These are phyloP conservation scores for Pedetes capensis DNA, from an alignment of 2,113 vertebrate genomes.

Conservation along the genomic window DNA sequence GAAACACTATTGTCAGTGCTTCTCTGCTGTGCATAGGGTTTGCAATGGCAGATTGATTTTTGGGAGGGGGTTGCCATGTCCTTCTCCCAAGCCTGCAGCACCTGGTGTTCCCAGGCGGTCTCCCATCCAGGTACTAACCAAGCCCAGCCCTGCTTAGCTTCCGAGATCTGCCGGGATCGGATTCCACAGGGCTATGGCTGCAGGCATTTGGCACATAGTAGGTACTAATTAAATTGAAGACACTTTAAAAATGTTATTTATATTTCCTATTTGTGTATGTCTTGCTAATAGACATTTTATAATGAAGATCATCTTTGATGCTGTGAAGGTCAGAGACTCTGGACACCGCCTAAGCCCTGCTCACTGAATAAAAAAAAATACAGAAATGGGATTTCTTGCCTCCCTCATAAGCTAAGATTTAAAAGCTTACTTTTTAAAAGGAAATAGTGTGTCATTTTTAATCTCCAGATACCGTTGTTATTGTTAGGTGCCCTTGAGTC, in stretches of 20 bases:
- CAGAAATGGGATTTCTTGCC: neutral
- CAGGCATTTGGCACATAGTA: neutral
- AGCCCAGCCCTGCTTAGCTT: too few species aligned
- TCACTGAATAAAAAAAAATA: neutral
- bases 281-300: neutral
- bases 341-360: neutral
- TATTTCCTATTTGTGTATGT: neutral
- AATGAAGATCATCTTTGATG: neutral
- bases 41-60: too few species aligned
- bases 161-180: too few species aligned
- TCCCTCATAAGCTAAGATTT: neutral
- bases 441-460: neutral
- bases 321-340: neutral
- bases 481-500: too few species aligned
- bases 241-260: neutral
- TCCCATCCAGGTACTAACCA: too few species aligned
- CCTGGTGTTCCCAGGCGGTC: too few species aligned
- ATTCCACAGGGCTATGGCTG: too few species aligned
- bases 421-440: neutral
- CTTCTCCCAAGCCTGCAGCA: too few species aligned
- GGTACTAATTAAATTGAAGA: neutral
- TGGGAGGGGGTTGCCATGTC: too few species aligned
- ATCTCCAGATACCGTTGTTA: neutral
- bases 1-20: too few species aligned
- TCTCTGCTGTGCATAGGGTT: too few species aligned